A percentile compares a stretch with the other conserved stretches of the same genome.
Evolutionary conservation across 2,797 vertebrate genomes (phyloP).

Genomic region (Tokudaia muenninki): DNA sequence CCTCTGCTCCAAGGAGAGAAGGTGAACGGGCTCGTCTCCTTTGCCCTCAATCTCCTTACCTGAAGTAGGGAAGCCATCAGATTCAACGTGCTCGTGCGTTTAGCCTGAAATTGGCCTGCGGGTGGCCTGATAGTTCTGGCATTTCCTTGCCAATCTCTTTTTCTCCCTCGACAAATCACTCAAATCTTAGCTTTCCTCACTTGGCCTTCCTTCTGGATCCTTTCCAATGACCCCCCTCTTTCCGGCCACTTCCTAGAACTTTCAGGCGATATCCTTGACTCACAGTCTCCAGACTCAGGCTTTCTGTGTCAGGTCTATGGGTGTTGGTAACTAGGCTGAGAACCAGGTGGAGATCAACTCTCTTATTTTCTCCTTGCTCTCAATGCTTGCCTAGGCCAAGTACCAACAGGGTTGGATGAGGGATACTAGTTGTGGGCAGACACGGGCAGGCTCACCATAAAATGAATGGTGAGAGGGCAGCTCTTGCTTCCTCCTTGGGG

Average conservation of each 20-base stretch:
- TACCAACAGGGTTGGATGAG: not conserved
- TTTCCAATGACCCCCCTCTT: not conserved
- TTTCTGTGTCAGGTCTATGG: not conserved
- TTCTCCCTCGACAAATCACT: not conserved
- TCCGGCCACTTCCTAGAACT: not conserved
- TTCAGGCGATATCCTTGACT: not conserved
- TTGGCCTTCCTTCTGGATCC: not conserved
- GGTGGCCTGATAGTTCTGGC: not conserved
- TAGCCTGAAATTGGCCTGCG: not conserved
- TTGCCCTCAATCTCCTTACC: not conserved
- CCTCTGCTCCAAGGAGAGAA: not conserved
- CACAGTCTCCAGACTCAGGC: not conserved
- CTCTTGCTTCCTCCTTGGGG: not conserved
- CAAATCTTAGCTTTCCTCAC: not conserved
- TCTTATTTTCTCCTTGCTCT: not conserved
- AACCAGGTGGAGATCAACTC: not conserved
- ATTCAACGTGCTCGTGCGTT: not conserved
- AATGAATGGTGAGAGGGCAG: not conserved
- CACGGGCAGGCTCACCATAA: not conserved
- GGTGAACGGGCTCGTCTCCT: not conserved
- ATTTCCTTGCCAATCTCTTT: not conserved
- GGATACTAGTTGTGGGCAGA: not conserved
- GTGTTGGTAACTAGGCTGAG: not conserved
- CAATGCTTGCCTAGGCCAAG: not conserved
- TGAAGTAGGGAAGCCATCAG: not conserved